Conservation (phyloP, 2,888 invertebrate species). For the Drosophila subsilvestris region DNA sequence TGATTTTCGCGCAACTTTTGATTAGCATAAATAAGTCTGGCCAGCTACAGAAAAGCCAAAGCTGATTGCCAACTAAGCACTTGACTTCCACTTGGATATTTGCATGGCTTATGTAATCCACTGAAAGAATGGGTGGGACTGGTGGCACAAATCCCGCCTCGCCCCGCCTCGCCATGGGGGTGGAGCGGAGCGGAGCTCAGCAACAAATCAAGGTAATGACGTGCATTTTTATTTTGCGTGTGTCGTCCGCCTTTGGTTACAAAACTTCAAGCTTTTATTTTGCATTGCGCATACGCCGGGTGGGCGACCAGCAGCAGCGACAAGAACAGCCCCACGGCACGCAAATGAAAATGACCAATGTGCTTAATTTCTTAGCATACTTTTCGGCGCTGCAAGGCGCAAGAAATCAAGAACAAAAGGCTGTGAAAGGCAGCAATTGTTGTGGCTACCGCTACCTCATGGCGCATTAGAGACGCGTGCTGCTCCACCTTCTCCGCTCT, state of each 20-base stretch:
- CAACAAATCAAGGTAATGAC: conserved; percentile 75
- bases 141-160: too few species aligned
- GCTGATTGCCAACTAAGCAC: conserved; percentile 27
- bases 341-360: conserved; percentile 63
- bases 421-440: conserved; percentile 25
- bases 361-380: conserved; percentile 73
- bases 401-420: conserved; percentile 54
- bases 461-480: conserved; percentile 44
- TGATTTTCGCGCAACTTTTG: conserved; percentile 51
- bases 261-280: conserved; percentile 46
- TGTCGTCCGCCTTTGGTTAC: conserved; percentile 46
- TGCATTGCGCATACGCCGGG: conserved; percentile 69
- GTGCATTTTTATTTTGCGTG: conserved; percentile 73
- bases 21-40: conserved; percentile 57
- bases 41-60: background rate
- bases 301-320: conserved; percentile 2
- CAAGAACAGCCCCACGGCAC: conserved; percentile 48
- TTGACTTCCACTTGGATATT: conserved; percentile 32
- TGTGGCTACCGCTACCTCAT: conserved; percentile 24
- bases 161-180: background rate
- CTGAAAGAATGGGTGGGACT: background rate
- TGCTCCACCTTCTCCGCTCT: background rate
- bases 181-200: conserved; percentile 21
- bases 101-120: conserved; percentile 27
- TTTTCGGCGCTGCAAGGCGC: conserved; percentile 56